Base-by-base conservation (phyloP, 2,888 invertebrate genomes). In the Ormia ochracea region DNA sequence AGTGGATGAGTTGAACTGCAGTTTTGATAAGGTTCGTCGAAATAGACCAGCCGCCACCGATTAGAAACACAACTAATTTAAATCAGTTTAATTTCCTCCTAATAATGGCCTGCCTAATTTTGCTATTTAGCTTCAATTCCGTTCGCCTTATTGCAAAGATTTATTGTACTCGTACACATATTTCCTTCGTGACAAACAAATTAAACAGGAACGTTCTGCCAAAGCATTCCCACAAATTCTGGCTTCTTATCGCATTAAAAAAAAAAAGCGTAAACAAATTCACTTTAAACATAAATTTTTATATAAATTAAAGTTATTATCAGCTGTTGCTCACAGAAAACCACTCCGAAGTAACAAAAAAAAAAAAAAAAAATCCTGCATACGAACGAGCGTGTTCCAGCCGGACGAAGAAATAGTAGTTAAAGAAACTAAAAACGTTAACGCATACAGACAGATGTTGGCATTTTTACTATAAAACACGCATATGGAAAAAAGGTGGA, bases 371-470 rank as follows among this genome's bases (percentile, higher is more conserved):
- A 79, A 72, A 72, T 75, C 70, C 59, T 75, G 65, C 21, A 52
- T 54, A 19, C n/a, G n/a, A n/a, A n/a, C n/a, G n/a, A n/a, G n/a
- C n/a, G n/a, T 36, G 61, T 65, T 74, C 75, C 48, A 75, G n/a
- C 61, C 26, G 52, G 48, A 70, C 10, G 2, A 33, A 48, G 63
- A 38, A 43, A 21, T 17, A 41, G 48, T 12, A 26, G 48, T 50
- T 28, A 50, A 23, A 54, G 19, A 10, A 14, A 17, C 43, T 52
- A 43, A 61, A 70, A 65, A 61, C 58, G 38, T 79, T 76, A 76
- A 80, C 80, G 52, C 76, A 76, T 59, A 56, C 66, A 72, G 80
- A 72, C 76, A 80, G 76, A 80, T 80, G 80, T 76, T 80, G 48
- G 61, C 59, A 59, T 41, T 59, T 72, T 12, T 65, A 77, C 77